phyloP scores from a whole-genome alignment of 2,888 invertebrate species.

The Yponomeuta malinellus region DNA sequence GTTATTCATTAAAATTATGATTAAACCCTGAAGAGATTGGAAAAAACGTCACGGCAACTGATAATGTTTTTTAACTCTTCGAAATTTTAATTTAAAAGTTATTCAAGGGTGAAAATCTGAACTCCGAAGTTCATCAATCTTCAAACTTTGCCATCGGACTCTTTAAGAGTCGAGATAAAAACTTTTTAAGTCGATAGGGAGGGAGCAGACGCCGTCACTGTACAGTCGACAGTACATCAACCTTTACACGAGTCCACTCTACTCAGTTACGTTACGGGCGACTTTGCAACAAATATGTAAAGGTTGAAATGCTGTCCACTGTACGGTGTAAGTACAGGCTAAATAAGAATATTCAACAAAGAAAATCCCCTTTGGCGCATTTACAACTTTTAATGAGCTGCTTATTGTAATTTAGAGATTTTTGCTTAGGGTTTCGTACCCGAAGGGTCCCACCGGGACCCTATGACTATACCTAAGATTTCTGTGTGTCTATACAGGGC shows the following conservation, averaged over 20 bases:
- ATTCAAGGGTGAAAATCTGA: neutral
- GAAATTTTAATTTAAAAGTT: neutral
- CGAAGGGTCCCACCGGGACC: no score
- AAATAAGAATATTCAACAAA: neutral
- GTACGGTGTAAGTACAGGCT: neutral
- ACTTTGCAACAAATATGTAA: no score
- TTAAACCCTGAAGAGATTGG: no score
- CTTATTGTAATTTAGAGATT: neutral
- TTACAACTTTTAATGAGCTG: neutral
- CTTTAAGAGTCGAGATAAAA: neutral
- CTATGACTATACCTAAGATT: no score
- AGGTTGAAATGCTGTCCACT: no score
- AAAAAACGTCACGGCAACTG: neutral
- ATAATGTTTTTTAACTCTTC: neutral
- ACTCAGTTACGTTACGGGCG: no score
- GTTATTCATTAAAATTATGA: no score
- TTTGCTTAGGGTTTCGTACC: no score
- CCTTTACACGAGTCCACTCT: no score
- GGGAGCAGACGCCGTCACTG: neutral
- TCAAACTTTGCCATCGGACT: neutral
- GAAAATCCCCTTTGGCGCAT: neutral
- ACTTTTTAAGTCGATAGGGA: neutral
- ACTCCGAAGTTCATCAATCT: slow-evolving; percentile 1
- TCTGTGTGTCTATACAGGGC: no score
- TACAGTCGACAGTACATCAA: no score